Percentiles rank a stretch among this genome's conserved stretches.
phyloP scores from a whole-genome alignment of 2,888 invertebrate genomes.

The Epinotia demarniana region DNA sequence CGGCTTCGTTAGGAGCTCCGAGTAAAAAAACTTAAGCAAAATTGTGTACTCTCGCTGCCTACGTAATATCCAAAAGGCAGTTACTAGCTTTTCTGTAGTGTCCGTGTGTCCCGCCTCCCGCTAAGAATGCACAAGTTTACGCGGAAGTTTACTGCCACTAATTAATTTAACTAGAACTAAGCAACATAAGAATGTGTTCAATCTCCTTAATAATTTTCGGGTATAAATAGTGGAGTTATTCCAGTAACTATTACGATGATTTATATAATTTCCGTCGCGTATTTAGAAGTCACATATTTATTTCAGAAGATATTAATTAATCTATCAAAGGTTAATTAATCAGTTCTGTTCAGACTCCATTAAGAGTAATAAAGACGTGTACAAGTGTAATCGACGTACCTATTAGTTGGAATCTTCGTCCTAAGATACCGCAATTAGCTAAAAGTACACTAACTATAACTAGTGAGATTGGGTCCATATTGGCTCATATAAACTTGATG shows the following conservation, averaged over 20 bases:
- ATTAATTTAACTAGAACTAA: constrained; percentile 27
- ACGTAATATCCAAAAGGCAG: constrained; percentile 30
- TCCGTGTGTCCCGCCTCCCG: constrained; percentile 21
- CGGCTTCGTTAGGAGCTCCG: constrained; percentile 35
- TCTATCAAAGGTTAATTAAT: too few species aligned
- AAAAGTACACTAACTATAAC: constrained; percentile 8
- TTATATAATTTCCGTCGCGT: neutral
- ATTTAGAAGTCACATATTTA: too few species aligned
- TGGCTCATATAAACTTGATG: too few species aligned
- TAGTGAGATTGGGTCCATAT: too few species aligned
- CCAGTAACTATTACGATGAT: neutral
- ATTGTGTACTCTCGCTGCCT: constrained; percentile 37
- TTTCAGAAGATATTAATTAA: neutral
- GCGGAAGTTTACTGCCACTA: constrained; percentile 21
- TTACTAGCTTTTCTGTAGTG: constrained; percentile 9
- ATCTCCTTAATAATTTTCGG: neutral
- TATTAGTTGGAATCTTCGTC: constrained; percentile 16
- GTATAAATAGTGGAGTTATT: neutral
- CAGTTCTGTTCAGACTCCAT: constrained; percentile 1
- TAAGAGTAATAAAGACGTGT: constrained; percentile 22
- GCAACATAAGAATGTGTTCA: neutral
- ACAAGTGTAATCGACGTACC: constrained; percentile 24
- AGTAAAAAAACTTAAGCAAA: constrained; percentile 39
- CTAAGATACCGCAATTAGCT: constrained; percentile 30
- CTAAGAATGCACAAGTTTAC: constrained; percentile 29